Conservation (phyloP, 2,797 vertebrate species). For the Hapalemur alaotrensis region DNA sequence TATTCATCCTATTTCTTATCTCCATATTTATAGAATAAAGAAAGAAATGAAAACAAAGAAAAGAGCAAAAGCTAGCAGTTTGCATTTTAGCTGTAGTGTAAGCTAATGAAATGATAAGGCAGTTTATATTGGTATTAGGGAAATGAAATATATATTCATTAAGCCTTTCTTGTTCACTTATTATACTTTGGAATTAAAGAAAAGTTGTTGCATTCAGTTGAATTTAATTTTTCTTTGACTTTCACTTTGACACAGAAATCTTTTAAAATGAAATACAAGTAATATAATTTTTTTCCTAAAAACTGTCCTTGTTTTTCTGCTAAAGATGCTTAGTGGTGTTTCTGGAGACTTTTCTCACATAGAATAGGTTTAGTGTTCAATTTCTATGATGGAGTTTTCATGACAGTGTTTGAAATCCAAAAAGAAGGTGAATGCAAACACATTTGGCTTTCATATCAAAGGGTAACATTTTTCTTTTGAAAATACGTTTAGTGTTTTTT, state of each 20-base stretch:
- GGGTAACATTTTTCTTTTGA: not conserved
- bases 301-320: not conserved
- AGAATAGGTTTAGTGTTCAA: not conserved
- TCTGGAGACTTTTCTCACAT: not conserved
- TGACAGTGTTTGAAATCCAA: not conserved
- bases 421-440: not conserved
- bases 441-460: not conserved
- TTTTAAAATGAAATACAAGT: conserved; percentile 14
- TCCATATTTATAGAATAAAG: not conserved
- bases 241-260: not conserved
- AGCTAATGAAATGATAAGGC: not conserved
- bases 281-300: not conserved
- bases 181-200: not conserved
- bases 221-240: not conserved
- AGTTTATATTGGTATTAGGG: not conserved
- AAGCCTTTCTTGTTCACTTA: not conserved
- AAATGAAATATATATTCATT: not conserved
- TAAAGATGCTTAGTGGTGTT: not conserved
- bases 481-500: not conserved
- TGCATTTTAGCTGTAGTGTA: not conserved
- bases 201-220: not conserved
- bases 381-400: not conserved
- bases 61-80: not conserved
- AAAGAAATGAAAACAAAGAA: not conserved
- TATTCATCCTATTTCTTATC: not conserved